Percentiles rank a stretch among this genome's conserved stretches.
Conservation (phyloP, 2,113 vertebrate genomes). For the Campylomormyrus tamandua region DNA sequence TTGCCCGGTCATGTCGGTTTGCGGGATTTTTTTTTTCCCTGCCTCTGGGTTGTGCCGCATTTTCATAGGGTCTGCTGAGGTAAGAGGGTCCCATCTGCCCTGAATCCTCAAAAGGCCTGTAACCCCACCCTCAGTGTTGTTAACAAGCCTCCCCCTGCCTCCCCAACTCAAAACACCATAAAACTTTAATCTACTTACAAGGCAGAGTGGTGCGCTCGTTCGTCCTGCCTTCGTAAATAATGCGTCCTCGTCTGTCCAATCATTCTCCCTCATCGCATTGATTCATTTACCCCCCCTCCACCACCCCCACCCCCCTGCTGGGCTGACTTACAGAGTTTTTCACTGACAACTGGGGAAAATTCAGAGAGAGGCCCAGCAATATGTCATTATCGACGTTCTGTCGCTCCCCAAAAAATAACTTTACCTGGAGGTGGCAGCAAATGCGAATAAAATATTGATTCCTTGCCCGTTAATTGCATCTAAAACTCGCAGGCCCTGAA, state of each 20-base stretch:
- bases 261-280: conserved; percentile 28
- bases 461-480: conserved; percentile 36
- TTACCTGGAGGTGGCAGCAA: conserved; percentile 41
- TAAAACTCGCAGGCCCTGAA: conserved; percentile 22
- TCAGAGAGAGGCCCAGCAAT: conserved; percentile 30
- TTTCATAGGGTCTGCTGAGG: not conserved
- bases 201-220: conserved; percentile 20
- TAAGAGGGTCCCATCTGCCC: not conserved
- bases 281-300: conserved; percentile 38
- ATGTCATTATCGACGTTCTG: conserved; percentile 51
- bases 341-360: conserved; percentile 32
- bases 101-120: not conserved
- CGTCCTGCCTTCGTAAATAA: conserved; percentile 34
- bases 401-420: conserved; percentile 32
- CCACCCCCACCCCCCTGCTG: not conserved
- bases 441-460: conserved; percentile 48
- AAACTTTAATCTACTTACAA: conserved; percentile 37
- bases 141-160: conserved; percentile 22
- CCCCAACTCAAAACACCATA: conserved; percentile 31
- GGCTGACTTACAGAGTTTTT: conserved; percentile 25
- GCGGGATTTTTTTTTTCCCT: not conserved
- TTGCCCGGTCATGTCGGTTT: not conserved
- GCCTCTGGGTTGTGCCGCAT: not conserved
- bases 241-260: conserved; percentile 32
- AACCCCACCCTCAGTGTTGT: not conserved